Evolutionary conservation across 2,113 vertebrate species (phyloP).

Genomic region (Tachycineta bicolor): DNA sequence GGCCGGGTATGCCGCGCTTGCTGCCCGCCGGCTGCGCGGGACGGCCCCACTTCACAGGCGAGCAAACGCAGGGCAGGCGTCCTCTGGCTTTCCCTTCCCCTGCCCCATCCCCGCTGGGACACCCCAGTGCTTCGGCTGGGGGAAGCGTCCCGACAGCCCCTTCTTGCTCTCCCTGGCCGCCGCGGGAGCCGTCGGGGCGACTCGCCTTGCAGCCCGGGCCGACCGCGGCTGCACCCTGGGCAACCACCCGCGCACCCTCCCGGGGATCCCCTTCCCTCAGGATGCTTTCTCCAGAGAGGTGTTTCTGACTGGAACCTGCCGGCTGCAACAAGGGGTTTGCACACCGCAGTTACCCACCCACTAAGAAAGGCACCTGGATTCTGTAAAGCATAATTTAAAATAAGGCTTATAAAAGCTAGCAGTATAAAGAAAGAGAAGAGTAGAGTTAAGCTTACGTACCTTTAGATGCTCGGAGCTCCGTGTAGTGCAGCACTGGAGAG

Average conservation of each 20-base stretch:
- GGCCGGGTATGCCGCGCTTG: background rate
- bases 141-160: accelerated
- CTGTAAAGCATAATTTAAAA: background rate
- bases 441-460: background rate
- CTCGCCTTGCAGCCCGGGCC: background rate
- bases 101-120: too few relatives aligned
- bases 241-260: background rate
- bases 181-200: background rate
- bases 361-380: background rate
- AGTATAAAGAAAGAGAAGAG: background rate
- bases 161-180: background rate
- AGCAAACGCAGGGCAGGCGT: background rate
- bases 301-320: background rate
- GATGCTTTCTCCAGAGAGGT: background rate
- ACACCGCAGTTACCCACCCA: background rate
- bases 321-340: background rate
- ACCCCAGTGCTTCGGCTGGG: accelerated
- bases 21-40: background rate
- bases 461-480: background rate
- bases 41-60: background rate
- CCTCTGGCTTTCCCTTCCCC: too few relatives aligned
- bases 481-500: background rate
- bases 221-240: background rate
- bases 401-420: background rate
- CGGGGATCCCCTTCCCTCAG: background rate